These are phyloP conservation scores for Neotoxoptera formosana DNA, from an alignment of 1,140 invertebrate species.

Conservation along the genomic window DNA sequence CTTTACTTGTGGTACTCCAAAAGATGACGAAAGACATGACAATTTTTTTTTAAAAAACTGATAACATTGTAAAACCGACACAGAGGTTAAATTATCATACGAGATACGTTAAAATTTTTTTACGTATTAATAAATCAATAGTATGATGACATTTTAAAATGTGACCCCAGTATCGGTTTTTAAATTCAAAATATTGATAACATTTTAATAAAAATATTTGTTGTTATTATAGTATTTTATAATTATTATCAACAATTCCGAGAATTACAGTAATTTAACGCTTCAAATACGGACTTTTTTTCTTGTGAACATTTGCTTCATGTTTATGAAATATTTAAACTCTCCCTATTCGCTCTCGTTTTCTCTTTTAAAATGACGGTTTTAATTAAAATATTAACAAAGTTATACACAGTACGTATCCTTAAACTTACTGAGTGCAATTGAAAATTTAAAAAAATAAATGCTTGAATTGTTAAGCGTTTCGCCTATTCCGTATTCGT, in stretches of 20 bases:
- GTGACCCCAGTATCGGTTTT: neutral
- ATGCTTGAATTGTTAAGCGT: neutral
- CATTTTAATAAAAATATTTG: neutral
- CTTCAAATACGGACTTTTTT: neutral
- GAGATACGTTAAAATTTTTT: too few relatives aligned
- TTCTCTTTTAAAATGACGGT: neutral
- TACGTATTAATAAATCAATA: neutral
- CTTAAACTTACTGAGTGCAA: neutral
- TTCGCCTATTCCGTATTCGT: neutral
- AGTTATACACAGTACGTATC: neutral
- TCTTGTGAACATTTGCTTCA: neutral
- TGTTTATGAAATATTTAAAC: conserved; percentile 8
- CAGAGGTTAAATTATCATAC: too few relatives aligned
- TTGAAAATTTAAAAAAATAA: neutral
- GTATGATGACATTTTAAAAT: neutral
- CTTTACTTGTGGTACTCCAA: too few relatives aligned
- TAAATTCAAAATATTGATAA: neutral
- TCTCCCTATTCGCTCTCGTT: neutral
- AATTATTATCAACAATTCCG: neutral
- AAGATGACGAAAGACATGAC: too few relatives aligned
- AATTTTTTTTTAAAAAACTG: too few relatives aligned
- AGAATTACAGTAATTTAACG: neutral
- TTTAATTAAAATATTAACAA: conserved; percentile 24
- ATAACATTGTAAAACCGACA: too few relatives aligned
- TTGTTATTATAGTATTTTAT: neutral